Evolutionary conservation across 2,888 invertebrate genomes (phyloP), one percentile per base, ranked within the genome.

Genomic region (Brassicogethes aeneus): DNA sequence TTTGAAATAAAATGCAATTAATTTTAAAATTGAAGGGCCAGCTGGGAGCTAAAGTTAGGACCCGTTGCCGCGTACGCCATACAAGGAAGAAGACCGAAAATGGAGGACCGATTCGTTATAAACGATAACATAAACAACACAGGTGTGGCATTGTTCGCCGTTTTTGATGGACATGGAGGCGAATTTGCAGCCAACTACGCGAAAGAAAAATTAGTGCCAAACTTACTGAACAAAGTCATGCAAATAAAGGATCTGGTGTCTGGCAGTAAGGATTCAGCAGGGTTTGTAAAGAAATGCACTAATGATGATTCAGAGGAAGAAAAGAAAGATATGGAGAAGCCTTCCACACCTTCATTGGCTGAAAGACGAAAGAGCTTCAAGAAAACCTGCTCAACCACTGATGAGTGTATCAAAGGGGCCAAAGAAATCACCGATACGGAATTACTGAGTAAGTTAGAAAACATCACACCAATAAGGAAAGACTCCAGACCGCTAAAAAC

Each of bases 131-230:
- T 91, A 39, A 84, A 86, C 63, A 79, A 82, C 52, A 88, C 90
- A 14, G 88, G 85, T 15, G 82, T 92, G 39, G 85, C 90, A 14
- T 71, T 95, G 43, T 92, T 89, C 70, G 93, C 92, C 34, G 83
- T 95, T 51, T 94, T 93, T 65, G 94, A 95, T 70, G 94, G 94
- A 0, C 94, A 95, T 66, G 95, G 94, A 37, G 95, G 94, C 31
- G 91, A 93, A 71, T 89, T 89, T 72, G 93, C 93, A 38, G 92
- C 93, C 14, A 88, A 93, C 62, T 94, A 87, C 70, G 90, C 90
- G 38, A 85, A 86, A 63, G 90, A 92, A 55, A 85, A 89, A 54
- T 73, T 94, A 13, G 82, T 92, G 48, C 82, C 85, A 62, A 87
- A 81, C 61, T 72, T 91, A 37, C 80, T 78, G 55, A 80, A 81